Evolutionary conservation across 2,797 vertebrate genomes (phyloP).

Genomic region (Acrossocheilus fasciatus): DNA sequence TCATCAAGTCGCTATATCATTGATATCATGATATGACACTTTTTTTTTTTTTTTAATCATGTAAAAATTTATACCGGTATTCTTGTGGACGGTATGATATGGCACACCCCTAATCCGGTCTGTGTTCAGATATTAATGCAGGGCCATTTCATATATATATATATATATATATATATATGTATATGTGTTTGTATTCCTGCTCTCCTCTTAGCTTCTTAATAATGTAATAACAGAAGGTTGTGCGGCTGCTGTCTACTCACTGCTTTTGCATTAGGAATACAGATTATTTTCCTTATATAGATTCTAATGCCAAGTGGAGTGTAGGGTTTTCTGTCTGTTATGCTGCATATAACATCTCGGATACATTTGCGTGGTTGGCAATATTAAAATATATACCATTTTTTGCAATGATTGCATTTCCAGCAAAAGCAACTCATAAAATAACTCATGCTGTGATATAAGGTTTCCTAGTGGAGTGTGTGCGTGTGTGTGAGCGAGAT

Average conservation of each 20-base stretch:
- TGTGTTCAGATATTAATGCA: background rate
- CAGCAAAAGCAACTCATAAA: background rate
- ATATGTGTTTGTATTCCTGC: background rate
- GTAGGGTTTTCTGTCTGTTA: background rate
- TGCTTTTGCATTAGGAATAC: conserved; percentile 36
- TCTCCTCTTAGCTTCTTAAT: conserved; percentile 15
- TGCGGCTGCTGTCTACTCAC: background rate
- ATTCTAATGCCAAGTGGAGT: background rate
- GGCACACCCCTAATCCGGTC: background rate
- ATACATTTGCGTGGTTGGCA: background rate
- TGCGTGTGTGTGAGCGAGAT: background rate
- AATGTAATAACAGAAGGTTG: conserved; percentile 17
- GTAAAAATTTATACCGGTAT: too few relatives aligned
- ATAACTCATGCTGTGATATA: background rate
- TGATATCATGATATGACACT: too few relatives aligned
- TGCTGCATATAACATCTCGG: background rate
- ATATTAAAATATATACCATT: background rate
- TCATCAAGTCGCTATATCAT: too few relatives aligned
- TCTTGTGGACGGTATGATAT: too few relatives aligned
- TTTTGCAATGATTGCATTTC: background rate
- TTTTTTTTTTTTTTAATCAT: too few relatives aligned
- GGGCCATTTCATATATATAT: background rate
- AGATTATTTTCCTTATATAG: conserved; percentile 26
- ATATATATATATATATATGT: background rate
- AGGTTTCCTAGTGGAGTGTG: background rate